These are phyloP conservation scores for Eupeodes latifasciatus DNA, from an alignment of 2,888 invertebrate genomes.

Conservation along the genomic window DNA sequence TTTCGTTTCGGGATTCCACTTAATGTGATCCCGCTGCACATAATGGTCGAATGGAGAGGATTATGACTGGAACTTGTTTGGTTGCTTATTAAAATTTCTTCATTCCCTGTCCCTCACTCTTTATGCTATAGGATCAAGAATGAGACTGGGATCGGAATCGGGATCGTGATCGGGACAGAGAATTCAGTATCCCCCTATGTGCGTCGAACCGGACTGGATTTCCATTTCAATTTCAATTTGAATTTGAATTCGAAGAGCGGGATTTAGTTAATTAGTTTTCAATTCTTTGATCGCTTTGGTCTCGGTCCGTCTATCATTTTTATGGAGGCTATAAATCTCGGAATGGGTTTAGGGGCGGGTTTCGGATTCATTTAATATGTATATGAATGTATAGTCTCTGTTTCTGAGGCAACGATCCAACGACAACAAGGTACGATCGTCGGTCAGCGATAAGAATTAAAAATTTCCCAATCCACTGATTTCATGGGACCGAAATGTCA, in stretches of 20 bases:
- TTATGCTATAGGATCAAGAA: no score
- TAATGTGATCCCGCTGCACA: constrained; percentile 76
- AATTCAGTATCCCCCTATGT: background rate
- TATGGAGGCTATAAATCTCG: constrained; percentile 74
- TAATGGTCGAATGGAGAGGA: constrained; percentile 74
- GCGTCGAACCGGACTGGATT: constrained; percentile 57
- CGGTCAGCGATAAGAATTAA: constrained; percentile 61
- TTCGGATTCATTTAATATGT: constrained; percentile 14
- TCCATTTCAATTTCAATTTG: constrained; percentile 68
- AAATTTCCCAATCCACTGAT: constrained; percentile 30
- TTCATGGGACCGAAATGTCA: constrained; percentile 16
- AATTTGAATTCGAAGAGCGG: constrained; percentile 38
- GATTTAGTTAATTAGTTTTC: constrained; percentile 76
- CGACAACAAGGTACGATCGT: constrained; percentile 60
- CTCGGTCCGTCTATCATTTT: constrained; percentile 76
- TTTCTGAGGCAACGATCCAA: constrained; percentile 13
- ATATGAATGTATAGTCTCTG: background rate
- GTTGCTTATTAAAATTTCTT: constrained; percentile 73
- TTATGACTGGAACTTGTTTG: constrained; percentile 74
- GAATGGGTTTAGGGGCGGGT: constrained; percentile 64
- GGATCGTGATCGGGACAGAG: background rate
- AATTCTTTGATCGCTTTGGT: constrained; percentile 73
- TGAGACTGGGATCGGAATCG: background rate
- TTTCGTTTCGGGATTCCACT: constrained; percentile 76
- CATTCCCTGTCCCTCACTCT: background rate